phyloP scores from a whole-genome alignment of 2,113 vertebrate species.

The Thunnus maccoyii region DNA sequence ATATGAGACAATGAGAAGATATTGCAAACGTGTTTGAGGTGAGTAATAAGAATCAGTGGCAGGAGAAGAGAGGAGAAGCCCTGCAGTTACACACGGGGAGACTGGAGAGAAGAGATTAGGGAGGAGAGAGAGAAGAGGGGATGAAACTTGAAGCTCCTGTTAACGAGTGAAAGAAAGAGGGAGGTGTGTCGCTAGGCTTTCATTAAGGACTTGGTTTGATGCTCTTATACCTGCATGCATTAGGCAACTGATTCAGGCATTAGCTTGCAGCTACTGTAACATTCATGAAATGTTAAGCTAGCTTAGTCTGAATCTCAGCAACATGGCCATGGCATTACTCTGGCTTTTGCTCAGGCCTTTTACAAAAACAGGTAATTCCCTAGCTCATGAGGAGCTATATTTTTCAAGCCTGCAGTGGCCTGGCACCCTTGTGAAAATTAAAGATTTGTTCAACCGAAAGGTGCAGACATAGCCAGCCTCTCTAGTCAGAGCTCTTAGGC shows the following conservation, averaged over 20 bases:
- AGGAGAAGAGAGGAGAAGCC: constrained; percentile 17
- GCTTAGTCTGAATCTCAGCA: constrained; percentile 27
- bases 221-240: constrained; percentile 53
- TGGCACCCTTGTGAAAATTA: constrained; percentile 41
- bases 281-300: constrained; percentile 32
- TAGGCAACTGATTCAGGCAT: constrained; percentile 30
- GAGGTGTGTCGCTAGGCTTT: constrained; percentile 40
- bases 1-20: background rate
- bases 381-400: constrained; percentile 9
- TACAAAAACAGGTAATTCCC: constrained; percentile 47
- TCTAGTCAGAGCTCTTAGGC: constrained; percentile 9
- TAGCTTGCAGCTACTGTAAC: constrained; percentile 22
- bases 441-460: constrained; percentile 54
- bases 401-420: constrained; percentile 26
- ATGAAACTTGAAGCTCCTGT: constrained; percentile 40
- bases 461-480: constrained; percentile 11
- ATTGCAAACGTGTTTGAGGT: background rate
- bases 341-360: constrained; percentile 22
- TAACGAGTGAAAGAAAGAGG: constrained; percentile 48
- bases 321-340: constrained; percentile 25
- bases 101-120: constrained; percentile 45
- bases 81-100: constrained; percentile 24
- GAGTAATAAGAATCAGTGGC: constrained; percentile 10
- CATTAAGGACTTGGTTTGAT: constrained; percentile 40
- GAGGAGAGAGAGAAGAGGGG: constrained; percentile 36